Conservation (phyloP, 2,888 invertebrate species). For the Selenia dentaria region DNA sequence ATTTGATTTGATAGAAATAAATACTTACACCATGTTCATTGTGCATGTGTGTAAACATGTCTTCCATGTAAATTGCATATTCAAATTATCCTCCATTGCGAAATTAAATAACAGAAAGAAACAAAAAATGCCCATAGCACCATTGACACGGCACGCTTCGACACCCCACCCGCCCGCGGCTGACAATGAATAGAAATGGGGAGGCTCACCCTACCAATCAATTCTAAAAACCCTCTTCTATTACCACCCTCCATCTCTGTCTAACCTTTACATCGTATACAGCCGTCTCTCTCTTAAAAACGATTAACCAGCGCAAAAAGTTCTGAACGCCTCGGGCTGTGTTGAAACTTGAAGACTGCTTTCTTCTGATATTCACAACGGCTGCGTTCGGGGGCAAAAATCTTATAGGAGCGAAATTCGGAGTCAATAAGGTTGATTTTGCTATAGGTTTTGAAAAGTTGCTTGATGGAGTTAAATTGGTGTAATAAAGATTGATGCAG, state of each 20-base stretch:
- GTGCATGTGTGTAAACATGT: constrained; percentile 50
- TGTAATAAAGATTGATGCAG: constrained; percentile 61
- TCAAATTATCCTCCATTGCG: constrained; percentile 79
- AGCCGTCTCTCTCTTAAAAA: constrained; percentile 51
- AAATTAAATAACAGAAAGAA: constrained; percentile 78
- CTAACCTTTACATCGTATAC: constrained; percentile 31
- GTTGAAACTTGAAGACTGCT: constrained; percentile 59
- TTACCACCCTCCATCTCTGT: constrained; percentile 51
- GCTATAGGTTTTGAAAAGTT: constrained; percentile 4
- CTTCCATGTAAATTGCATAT: constrained; percentile 76
- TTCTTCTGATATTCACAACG: constrained; percentile 50
- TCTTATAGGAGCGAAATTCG: constrained; percentile 7
- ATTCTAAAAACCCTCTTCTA: constrained; percentile 69
- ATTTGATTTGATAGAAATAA: no score
- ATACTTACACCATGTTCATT: constrained; percentile 13
- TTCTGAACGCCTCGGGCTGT: constrained; percentile 61
- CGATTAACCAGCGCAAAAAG: constrained; percentile 59
- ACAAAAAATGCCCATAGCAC: constrained; percentile 74
- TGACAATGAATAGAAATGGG: constrained; percentile 65
- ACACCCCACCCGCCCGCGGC: constrained; percentile 70
- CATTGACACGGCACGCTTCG: constrained; percentile 64
- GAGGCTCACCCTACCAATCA: constrained; percentile 77
- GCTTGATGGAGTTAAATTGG: constrained; percentile 32
- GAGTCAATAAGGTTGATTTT: constrained; percentile 33
- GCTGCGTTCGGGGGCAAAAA: constrained; percentile 21